Base-by-base conservation (phyloP, 1,140 invertebrate species). In the Drosophila obscura region DNA sequence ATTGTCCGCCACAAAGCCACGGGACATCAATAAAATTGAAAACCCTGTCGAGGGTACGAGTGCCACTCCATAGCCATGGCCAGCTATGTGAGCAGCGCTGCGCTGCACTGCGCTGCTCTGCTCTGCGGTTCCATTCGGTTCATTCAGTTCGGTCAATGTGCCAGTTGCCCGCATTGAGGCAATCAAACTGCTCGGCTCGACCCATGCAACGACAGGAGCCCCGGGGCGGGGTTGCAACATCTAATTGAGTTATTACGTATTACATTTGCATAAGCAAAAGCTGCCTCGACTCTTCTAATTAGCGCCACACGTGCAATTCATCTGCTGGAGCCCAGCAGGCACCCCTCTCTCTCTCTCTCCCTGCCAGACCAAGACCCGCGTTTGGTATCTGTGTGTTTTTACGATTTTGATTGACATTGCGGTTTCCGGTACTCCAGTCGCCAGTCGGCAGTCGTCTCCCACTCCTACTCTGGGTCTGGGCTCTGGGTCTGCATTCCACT, bases 21-120 rank as follows among this genome's bases (percentile, higher is more conserved):
- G 82, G 82, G 82, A 88, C 82, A 87, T 87, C 82, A 87, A 87
- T 87, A 87, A 88, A 85, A 85, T 57, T 68, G 57, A 78, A 76
- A 80, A 87, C 69, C 68, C 73, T 64, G 45, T 35, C 46, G 39
- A 41, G 51, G 35, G 35, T 39, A 35, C 8, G 61, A 71, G 51
- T 45, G 50, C 44, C 73, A 73, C 56, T 75, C 55, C 57, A 45
- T 58, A 16, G 41, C n/a, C n/a, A n/a, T 43, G 35, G 15, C 60
- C 39, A 39, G 35, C 35, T 13, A 58, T 53, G 46, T 35, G 57
- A 61, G 49, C 50, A 50, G 43, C 44, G 41, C 3, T 1, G 2
- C 7, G 31, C 39, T 5, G 41, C 19, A 1, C 16, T 16, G 43
- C 44, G 49, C 3, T 1, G 2, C 7, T 16, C 39, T 5, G 41